Conservation (phyloP, 1,140 invertebrate genomes). For the Muscidifurax raptorellus region DNA sequence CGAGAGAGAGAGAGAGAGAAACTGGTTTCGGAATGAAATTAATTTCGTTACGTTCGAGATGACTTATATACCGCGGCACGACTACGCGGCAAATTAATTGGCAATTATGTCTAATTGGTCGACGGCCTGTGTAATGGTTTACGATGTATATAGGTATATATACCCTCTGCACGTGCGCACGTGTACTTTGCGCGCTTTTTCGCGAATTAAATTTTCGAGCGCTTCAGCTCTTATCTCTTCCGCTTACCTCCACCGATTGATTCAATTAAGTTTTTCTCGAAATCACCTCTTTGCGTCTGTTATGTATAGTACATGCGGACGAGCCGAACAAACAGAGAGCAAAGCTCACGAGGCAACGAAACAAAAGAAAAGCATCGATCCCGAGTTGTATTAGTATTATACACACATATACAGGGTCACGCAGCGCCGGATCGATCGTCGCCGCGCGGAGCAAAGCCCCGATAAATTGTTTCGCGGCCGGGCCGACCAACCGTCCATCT, state of each 20-base stretch:
- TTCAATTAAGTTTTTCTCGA: background rate
- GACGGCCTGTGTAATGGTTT: background rate
- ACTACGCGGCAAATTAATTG: slow-evolving; percentile 23
- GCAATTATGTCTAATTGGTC: slow-evolving; percentile 31
- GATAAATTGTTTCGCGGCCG: slow-evolving; percentile 12
- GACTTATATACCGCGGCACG: background rate
- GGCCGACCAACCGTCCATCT: background rate
- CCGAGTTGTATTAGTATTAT: background rate
- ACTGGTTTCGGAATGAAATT: slow-evolving; percentile 36
- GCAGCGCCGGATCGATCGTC: background rate
- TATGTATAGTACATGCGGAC: background rate
- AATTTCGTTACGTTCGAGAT: slow-evolving; percentile 14
- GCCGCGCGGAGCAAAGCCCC: background rate
- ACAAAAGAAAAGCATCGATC: background rate
- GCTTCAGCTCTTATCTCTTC: no score
- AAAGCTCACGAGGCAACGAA: background rate
- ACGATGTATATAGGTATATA: no score
- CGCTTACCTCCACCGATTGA: background rate
- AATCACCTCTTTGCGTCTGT: background rate
- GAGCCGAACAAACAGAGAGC: background rate
- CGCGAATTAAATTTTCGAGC: background rate
- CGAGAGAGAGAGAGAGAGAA: background rate
- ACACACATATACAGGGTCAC: background rate
- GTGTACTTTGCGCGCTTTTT: background rate
- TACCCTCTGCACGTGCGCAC: no score